Evolutionary conservation across 1,140 invertebrate species (phyloP).

Genomic region (Protaetia brevitarsis): DNA sequence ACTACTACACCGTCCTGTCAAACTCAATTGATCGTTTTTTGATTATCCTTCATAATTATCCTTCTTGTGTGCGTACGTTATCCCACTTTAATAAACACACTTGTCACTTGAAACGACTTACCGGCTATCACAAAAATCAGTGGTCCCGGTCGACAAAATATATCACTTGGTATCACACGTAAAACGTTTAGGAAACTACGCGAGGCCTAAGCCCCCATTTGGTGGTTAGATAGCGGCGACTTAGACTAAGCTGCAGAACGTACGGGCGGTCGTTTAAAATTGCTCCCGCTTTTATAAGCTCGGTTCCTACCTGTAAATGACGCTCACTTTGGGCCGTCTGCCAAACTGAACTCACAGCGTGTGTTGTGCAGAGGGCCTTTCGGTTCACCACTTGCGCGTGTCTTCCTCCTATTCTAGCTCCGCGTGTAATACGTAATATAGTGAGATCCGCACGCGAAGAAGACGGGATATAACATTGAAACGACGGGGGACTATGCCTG

Average conservation of each 20-base stretch:
- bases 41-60: background rate
- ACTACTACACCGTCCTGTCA: too few species aligned
- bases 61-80: background rate
- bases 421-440: background rate
- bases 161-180: constrained; percentile 32
- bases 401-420: background rate
- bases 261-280: constrained; percentile 43
- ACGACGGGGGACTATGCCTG: background rate
- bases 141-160: constrained; percentile 38
- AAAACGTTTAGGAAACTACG: constrained; percentile 33
- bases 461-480: background rate
- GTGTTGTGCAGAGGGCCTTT: too few species aligned
- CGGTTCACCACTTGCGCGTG: constrained; percentile 3
- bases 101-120: constrained; percentile 1
- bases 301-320: constrained; percentile 46
- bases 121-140: constrained; percentile 34
- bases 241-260: constrained; percentile 46
- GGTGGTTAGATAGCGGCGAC: constrained; percentile 33
- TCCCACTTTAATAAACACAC: background rate
- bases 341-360: constrained; percentile 8
- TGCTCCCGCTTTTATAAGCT: constrained; percentile 48
- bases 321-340: constrained; percentile 2
- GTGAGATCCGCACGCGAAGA: too few species aligned
- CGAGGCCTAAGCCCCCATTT: constrained; percentile 48
- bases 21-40: too few species aligned